Evolutionary conservation across 2,888 invertebrate species (phyloP), one percentile per base, ranked within the genome.

Genomic region (Dioctria linearis): DNA sequence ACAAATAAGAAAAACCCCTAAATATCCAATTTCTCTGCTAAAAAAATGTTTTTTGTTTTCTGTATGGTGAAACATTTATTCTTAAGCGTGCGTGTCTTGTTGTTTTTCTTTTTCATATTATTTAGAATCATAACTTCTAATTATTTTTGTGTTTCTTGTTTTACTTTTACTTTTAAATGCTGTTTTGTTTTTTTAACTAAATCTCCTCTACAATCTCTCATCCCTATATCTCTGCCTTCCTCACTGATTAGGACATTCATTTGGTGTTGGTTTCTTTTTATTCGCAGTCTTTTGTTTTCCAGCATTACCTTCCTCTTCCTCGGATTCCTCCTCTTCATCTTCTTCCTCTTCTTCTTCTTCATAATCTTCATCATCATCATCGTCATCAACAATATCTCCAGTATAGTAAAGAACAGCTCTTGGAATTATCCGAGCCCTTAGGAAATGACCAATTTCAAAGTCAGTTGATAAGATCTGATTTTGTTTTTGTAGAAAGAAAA

Each of bases 371-470:
- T 94, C 93, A 65, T 94, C 95, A 80, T 95, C 95, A 80, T 95
- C 95, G 25, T 25, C 25, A 85, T 95, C 95, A 73, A 95, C 91
- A 46, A 92, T 92, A 89, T 95, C 95, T 86, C 99, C 99, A 82
- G 99, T 99, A 90, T 94, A 99, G 87, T 96, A 98, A 71, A 99
- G 92, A 78, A 98, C 96, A 80, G 99, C 99, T 87, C 97, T 94
- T n/a, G 99, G 98, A 83, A 99, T 95, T 84, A 99, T 95, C 84
- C 98, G 93, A 89, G 99, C 98, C 85, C 98, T 94, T 87, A 99
- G 94, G 90, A 98, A 97, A 90, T 99, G 99, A 3, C 99, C 99
- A 88, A 99, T 96, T 91, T 99, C 99, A 90, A 98, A 99, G 90
- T 99, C 99, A 79, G 95, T 95, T 8, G 96, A 96, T 84, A 99